Percentiles rank a stretch among this genome's conserved stretches.
Evolutionary conservation across 2,797 vertebrate species (phyloP).

Genomic region (Heteromormyrus szaboi): DNA sequence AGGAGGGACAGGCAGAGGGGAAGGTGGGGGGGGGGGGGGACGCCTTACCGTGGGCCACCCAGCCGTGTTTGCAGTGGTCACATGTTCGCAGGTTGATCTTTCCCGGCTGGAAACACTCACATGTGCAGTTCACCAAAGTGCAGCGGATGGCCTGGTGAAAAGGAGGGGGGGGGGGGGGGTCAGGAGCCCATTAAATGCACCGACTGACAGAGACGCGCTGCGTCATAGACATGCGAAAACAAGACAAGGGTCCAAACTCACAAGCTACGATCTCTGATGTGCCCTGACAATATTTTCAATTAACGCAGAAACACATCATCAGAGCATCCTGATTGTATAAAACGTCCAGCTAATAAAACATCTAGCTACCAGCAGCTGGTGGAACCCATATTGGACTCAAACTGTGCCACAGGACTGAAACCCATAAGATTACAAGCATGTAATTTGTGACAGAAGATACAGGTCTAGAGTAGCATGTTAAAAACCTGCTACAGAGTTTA

Average conservation of each 20-base stretch:
- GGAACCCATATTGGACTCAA: not conserved
- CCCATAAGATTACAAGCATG: not conserved
- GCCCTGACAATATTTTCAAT: slow-evolving; percentile 25
- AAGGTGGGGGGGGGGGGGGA: not conserved
- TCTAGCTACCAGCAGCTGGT: not conserved
- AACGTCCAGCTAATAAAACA: not conserved
- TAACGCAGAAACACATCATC: not conserved
- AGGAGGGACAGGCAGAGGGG: not conserved
- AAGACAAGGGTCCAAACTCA: not conserved
- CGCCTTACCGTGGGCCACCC: slow-evolving; percentile 92
- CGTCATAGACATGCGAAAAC: not conserved
- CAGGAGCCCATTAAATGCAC: not conserved
- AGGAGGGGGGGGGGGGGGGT: slow-evolving; percentile 28
- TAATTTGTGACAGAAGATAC: not conserved
- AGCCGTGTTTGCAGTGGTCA: slow-evolving; percentile 98
- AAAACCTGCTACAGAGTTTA: not conserved
- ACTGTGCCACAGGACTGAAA: not conserved
- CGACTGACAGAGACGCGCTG: not conserved
- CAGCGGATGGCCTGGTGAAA: slow-evolving; percentile 88
- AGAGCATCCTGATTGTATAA: not conserved
- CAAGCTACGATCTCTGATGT: not conserved
- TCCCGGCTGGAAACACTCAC: slow-evolving; percentile 97
- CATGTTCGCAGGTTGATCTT: slow-evolving; percentile 98
- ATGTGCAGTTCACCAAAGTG: slow-evolving; percentile 98
- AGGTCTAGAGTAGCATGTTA: not conserved